Evolutionary conservation across 1,140 invertebrate genomes (phyloP).

Genomic region (Drosophila sechellia): DNA sequence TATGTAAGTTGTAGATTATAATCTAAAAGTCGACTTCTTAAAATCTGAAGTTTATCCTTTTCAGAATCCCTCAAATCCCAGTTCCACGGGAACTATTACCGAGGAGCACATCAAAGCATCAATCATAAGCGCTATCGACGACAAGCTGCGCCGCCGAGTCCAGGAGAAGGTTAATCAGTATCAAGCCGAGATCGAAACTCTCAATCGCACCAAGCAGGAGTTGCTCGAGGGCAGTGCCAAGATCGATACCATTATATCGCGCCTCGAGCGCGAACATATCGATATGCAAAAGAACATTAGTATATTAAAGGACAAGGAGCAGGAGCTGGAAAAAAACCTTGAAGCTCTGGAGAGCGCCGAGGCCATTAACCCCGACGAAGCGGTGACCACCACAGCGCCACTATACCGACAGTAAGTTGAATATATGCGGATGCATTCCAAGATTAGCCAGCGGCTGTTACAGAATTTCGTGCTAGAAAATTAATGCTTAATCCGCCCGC

Average conservation of each 20-base stretch:
- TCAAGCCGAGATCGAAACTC: slow-evolving; percentile 95
- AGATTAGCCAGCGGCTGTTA: no score
- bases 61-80: slow-evolving; percentile 63
- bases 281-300: slow-evolving; percentile 94
- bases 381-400: slow-evolving; percentile 97
- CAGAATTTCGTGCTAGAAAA: no score
- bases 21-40: neutral
- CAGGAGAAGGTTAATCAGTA: slow-evolving; percentile 95
- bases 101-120: slow-evolving; percentile 98
- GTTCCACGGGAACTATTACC: slow-evolving; percentile 92
- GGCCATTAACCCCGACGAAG: slow-evolving; percentile 96
- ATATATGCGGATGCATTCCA: neutral
- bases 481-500: slow-evolving; percentile 4
- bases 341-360: slow-evolving; percentile 91
- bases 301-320: slow-evolving; percentile 93
- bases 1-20: slow-evolving; percentile 60
- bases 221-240: slow-evolving; percentile 93
- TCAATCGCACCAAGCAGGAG: slow-evolving; percentile 95
- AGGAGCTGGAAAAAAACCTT: slow-evolving; percentile 93
- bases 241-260: slow-evolving; percentile 92
- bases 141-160: slow-evolving; percentile 94
- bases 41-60: neutral
- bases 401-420: slow-evolving; percentile 95
- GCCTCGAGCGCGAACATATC: slow-evolving; percentile 93
- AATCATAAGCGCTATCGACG: slow-evolving; percentile 96